These are phyloP conservation scores for Microtus oregoni DNA, from an alignment of 2,113 vertebrate species.

Conservation along the genomic window DNA sequence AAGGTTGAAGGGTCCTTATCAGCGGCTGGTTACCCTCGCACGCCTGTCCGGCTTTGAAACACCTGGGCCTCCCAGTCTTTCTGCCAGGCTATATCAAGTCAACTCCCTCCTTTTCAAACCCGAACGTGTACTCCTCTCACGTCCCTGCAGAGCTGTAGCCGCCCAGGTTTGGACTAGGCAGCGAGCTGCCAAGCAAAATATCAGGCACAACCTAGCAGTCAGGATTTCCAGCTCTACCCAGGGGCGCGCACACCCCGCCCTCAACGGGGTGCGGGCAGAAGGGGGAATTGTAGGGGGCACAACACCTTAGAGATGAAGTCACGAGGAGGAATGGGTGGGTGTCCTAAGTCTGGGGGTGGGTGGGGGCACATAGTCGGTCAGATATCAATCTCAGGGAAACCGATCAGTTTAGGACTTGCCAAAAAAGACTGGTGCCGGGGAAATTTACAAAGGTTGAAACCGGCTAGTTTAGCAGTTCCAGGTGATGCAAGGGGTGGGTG, in stretches of 20 bases:
- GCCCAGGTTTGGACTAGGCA: constrained; percentile 70
- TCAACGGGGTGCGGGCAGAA: constrained; percentile 53
- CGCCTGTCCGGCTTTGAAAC: constrained; percentile 45
- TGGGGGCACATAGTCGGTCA: neutral
- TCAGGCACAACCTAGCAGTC: constrained; percentile 69
- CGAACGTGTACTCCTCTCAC: neutral
- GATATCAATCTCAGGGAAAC: neutral
- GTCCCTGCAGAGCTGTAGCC: constrained; percentile 22
- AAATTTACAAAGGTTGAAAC: constrained; percentile 73
- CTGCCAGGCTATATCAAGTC: neutral
- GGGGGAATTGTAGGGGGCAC: neutral
- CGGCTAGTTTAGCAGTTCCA: constrained; percentile 46
- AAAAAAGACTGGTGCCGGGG: constrained; percentile 22
- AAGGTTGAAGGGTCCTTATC: constrained; percentile 55
- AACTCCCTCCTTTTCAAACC: neutral
- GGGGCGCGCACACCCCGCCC: constrained; percentile 66
- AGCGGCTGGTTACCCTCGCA: neutral
- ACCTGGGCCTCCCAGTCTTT: constrained; percentile 51
- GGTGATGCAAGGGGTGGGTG: constrained; percentile 39
- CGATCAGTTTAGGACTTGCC: constrained; percentile 46
- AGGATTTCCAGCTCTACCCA: constrained; percentile 56
- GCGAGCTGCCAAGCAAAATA: constrained; percentile 79
- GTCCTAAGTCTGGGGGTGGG: constrained; percentile 14
- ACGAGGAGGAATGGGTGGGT: constrained; percentile 40
- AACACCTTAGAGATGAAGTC: neutral